Base-by-base conservation (phyloP, 53 echinoderm and acorn worm genomes). In the Holothuria leucospilota region DNA sequence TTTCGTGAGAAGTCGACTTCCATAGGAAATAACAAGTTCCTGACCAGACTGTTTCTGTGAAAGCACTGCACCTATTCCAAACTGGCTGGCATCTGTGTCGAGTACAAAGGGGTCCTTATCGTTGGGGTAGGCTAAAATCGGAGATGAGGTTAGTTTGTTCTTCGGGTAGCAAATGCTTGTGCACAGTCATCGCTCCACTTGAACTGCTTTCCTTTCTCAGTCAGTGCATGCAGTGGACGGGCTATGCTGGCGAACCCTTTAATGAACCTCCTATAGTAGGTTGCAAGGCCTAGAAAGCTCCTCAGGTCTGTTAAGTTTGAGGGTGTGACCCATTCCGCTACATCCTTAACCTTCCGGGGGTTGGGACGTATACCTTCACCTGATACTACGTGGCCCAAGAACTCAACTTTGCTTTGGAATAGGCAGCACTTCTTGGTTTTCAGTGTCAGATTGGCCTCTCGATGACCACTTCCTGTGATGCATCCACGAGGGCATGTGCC, bases 351-450 rank as follows among this genome's bases (percentile, higher is more conserved):
- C 62, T 62, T 62, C 20, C n/a, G 1, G 20, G 62, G 62, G 62
- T 62, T 62, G 20, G 62, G 62, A n/a, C 20, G 1, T 18, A 62
- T 62, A 20, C 62, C 62, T 18, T n/a, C 4, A 2, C 62, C 62
- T 18, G 62, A 62, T n/a, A 62, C 62, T 20, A 62, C n/a, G 62
- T 62, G 62, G 20, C 62, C 20, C 20, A 62, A n/a, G 62, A 62
- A 62, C n/a, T 62, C 62, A 20, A 62, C 62, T 62, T 62, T n/a
- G 20, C n/a, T n/a, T 62, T 62, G 20, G 62, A 62, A 62, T 62
- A 62, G 62, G n/a, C 62, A 62, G n/a, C 62, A 62, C 62, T 62
- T 62, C 20, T 62, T 62, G 62, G 62, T 62, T 62, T 62, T 62
- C 62, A 62, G 62, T n/a, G 62, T 62, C 20, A 62, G 62, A n/a